phyloP scores from a whole-genome alignment of 1,140 invertebrate species.

The Periplaneta americana region DNA sequence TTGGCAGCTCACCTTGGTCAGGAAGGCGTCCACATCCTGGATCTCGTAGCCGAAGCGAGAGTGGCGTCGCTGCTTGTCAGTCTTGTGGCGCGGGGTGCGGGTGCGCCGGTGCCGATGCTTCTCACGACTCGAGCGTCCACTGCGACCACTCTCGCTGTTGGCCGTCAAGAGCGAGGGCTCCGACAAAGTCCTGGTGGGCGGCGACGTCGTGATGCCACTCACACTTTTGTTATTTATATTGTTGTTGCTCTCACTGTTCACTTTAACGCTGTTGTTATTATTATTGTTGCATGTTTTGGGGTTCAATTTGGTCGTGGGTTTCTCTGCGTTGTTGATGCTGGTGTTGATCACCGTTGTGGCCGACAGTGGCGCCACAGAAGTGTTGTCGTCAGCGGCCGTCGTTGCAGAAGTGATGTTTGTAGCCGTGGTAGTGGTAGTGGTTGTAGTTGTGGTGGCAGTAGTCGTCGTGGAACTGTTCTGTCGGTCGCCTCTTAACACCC shows the following conservation, averaged over 20 bases:
- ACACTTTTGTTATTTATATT: background rate
- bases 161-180: constrained; percentile 19
- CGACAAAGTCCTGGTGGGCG: constrained; percentile 11
- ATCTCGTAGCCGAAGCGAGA: constrained; percentile 65
- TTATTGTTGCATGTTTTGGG: background rate
- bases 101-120: constrained; percentile 29
- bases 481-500: constrained; percentile 43
- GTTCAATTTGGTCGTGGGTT: background rate
- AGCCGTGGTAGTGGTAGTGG: background rate
- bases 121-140: constrained; percentile 24
- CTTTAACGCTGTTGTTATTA: background rate
- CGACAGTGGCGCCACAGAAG: constrained; percentile 10
- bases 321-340: constrained; percentile 19
- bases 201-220: background rate
- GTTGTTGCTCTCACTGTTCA: background rate
- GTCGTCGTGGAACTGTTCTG: background rate
- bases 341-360: constrained; percentile 8
- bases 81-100: constrained; percentile 29
- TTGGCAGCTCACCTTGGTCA: constrained; percentile 60
- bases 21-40: constrained; percentile 63
- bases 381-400: background rate
- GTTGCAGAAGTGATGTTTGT: background rate
- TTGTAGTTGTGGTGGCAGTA: background rate
- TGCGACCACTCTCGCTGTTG: constrained; percentile 24
- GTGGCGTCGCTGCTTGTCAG: constrained; percentile 23